Percentiles rank a stretch among this genome's conserved stretches.
Evolutionary conservation across 64 coral and sea anemone genomes (phyloP).

Genomic region (Anthopleura sola): DNA sequence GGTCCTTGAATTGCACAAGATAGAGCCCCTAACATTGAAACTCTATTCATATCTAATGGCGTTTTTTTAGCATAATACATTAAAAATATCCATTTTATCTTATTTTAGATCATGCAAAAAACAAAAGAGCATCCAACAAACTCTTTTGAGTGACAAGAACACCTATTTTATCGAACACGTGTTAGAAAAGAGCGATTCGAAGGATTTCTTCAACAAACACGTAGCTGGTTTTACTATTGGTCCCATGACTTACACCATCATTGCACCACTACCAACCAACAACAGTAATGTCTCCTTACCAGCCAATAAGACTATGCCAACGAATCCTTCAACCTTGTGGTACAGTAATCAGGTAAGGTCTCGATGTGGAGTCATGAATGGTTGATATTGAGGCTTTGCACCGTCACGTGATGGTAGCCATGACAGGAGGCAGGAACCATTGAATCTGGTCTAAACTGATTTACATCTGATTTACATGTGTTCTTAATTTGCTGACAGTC

Average conservation of each 20-base stretch:
- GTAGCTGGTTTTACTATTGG: slow-evolving; percentile 61
- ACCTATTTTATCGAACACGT: slow-evolving; percentile 60
- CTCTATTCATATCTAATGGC: too few relatives aligned
- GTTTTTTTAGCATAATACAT: too few relatives aligned
- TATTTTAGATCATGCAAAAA: background rate
- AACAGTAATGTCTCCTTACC: too few relatives aligned
- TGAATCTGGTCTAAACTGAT: too few relatives aligned
- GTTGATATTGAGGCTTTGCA: too few relatives aligned
- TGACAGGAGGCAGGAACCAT: too few relatives aligned
- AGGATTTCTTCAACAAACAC: slow-evolving; percentile 55
- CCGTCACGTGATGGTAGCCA: too few relatives aligned
- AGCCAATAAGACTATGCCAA: slow-evolving; percentile 2
- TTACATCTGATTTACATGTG: too few relatives aligned
- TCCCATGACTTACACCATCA: background rate
- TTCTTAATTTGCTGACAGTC: too few relatives aligned
- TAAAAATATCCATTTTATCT: background rate
- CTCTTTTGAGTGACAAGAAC: slow-evolving; percentile 22
- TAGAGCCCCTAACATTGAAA: too few relatives aligned
- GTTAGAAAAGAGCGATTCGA: slow-evolving; percentile 49
- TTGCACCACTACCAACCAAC: too few relatives aligned
- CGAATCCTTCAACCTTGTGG: slow-evolving; percentile 35
- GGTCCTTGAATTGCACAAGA: too few relatives aligned
- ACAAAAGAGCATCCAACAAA: background rate
- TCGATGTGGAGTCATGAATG: background rate
- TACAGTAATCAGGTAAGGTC: slow-evolving; percentile 55